Base-by-base conservation (phyloP, 2,888 invertebrate genomes). In the Leptinotarsa haldemani region DNA sequence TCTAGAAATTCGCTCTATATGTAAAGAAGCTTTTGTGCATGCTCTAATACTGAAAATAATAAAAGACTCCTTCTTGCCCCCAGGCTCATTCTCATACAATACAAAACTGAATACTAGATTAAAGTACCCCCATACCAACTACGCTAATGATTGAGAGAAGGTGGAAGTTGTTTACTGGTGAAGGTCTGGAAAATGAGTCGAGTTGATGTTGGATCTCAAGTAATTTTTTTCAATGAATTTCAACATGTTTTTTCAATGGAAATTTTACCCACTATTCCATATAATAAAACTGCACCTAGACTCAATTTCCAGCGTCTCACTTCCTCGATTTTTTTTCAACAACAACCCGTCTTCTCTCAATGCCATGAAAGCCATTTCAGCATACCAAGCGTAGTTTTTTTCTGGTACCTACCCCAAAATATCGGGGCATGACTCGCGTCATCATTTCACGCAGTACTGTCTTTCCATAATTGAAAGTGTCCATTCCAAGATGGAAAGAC, bases 381-480 rank as follows among this genome's bases (percentile, higher is more conserved):
- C 77, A 73, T 70, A 65, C 66, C 25, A 69, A 74, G 74, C 77
- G 73, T 69, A 73, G 74, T 74, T 66, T 70, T 30, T 7, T n/a
- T 22, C 40, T 48, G 56, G 79, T 83, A 85, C 85, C 73, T 85
- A 85, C 85, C 83, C 84, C 83, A 82, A 85, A 79, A 79, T 82
- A 78, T 77, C 83, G 82, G 82, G 85, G 85, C 75, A 84, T 83
- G 67, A 84, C 82, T 75, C 85, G 84, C 65, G 83, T 81, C 84
- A 85, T 84, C 82, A 85, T 82, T 79, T 85, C 84, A 81, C 84
- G 84, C 77, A 85, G 80, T 75, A 84, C 75, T 70, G 83, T 83
- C 79, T 84, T 85, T 79, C 85, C 85, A 84, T 84, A 84, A 82
- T 83, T 84, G 76, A 85, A 79, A 73, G 82, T 81, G 80, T 84